These are phyloP conservation scores for Callorhinus ursinus DNA, from an alignment of 2,113 vertebrate genomes.

Conservation along the genomic window DNA sequence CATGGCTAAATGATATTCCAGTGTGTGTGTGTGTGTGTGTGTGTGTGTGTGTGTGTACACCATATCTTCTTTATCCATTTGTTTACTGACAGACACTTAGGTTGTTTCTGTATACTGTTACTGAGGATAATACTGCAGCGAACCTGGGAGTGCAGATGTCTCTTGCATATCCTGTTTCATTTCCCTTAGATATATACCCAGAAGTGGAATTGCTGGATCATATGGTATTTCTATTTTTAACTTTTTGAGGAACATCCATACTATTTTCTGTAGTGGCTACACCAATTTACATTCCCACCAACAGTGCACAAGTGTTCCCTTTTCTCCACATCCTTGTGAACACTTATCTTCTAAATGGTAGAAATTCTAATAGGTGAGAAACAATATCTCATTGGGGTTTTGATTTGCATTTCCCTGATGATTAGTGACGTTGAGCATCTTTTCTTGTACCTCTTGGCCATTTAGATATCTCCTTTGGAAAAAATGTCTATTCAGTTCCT, in stretches of 20 bases:
- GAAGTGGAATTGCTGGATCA: background rate
- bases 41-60: background rate
- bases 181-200: background rate
- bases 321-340: background rate
- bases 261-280: background rate
- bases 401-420: background rate
- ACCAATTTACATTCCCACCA: background rate
- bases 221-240: background rate
- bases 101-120: background rate
- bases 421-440: background rate
- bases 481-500: background rate
- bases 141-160: background rate
- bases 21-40: background rate
- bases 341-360: background rate
- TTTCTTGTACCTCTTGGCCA: background rate
- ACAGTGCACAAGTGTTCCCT: background rate
- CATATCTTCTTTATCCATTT: background rate
- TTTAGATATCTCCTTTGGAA: background rate
- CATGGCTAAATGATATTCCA: background rate
- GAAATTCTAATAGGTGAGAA: background rate
- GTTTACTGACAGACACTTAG: background rate
- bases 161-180: background rate
- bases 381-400: background rate
- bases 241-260: background rate
- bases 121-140: background rate